These are phyloP conservation scores for Pollenia labialis DNA, from an alignment of 2,888 invertebrate genomes.

Conservation along the genomic window DNA sequence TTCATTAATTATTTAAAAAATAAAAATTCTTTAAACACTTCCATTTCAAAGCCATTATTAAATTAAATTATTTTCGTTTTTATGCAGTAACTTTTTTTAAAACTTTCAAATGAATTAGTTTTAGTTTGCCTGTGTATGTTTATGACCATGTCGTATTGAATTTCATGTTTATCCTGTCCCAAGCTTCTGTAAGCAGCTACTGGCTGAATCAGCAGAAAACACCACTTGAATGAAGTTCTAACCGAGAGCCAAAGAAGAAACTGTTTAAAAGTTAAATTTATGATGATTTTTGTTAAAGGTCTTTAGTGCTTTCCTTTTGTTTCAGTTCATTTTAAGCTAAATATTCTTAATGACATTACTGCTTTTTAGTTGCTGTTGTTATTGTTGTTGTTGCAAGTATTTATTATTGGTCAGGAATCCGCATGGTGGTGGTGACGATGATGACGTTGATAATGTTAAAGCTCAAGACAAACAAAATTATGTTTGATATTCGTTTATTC, in stretches of 20 bases:
- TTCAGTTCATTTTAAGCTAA: slow-evolving; percentile 49
- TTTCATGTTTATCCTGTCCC: slow-evolving; percentile 60
- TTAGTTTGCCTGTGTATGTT: not conserved
- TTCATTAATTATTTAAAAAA: slow-evolving; percentile 28
- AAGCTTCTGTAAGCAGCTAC: slow-evolving; percentile 53
- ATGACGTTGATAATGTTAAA: slow-evolving; percentile 31
- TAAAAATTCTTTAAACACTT: not conserved
- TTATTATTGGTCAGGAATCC: slow-evolving; percentile 53
- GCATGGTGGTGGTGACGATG: not conserved
- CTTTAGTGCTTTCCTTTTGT: not conserved
- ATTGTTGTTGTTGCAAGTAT: not conserved
- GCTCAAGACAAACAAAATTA: slow-evolving; percentile 50
- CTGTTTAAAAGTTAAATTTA: slow-evolving; percentile 39
- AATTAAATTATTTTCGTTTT: slow-evolving; percentile 9
- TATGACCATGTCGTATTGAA: slow-evolving; percentile 58
- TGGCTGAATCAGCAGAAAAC: slow-evolving; percentile 10
- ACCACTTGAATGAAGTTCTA: not conserved
- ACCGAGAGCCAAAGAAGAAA: slow-evolving; percentile 35
- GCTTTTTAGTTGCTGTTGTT: slow-evolving; percentile 17
- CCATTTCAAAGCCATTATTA: not conserved
- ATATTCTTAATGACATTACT: slow-evolving; percentile 53
- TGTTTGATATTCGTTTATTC: slow-evolving; percentile 12
- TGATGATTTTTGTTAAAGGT: slow-evolving; percentile 47
- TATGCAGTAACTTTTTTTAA: not conserved
- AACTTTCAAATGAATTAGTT: not conserved